Percentiles rank a stretch among this genome's conserved stretches.
phyloP scores from a whole-genome alignment of 2,888 invertebrate species.

The Nemotelus nigrinus region DNA sequence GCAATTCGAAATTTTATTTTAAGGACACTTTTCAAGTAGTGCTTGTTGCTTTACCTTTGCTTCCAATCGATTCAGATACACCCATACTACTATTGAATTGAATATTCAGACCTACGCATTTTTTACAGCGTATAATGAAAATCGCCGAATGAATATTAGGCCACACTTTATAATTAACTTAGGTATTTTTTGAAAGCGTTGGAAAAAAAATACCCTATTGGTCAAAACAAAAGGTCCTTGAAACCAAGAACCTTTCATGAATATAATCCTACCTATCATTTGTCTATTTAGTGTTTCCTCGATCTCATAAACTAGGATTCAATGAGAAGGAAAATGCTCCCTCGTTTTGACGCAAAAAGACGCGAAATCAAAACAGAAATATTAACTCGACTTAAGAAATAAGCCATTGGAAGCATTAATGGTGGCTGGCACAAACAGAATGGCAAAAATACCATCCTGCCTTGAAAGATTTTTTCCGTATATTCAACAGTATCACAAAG shows the following conservation, averaged over 20 bases:
- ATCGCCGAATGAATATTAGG: too few relatives aligned
- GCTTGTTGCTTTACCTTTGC: too few relatives aligned
- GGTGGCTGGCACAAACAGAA: constrained; percentile 12
- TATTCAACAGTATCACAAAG: constrained; percentile 32
- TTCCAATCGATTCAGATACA: too few relatives aligned
- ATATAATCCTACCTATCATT: constrained; percentile 28
- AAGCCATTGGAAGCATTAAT: constrained; percentile 31
- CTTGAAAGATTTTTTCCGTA: constrained; percentile 30
- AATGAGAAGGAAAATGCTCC: constrained; percentile 47
- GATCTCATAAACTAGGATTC: constrained; percentile 40
- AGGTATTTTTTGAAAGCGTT: too few relatives aligned
- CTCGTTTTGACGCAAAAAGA: constrained; percentile 44
- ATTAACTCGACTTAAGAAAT: constrained; percentile 41
- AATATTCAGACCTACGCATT: too few relatives aligned
- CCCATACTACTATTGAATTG: too few relatives aligned
- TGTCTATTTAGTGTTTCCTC: constrained; percentile 14
- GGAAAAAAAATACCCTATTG: background rate
- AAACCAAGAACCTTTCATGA: constrained; percentile 26
- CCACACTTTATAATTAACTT: too few relatives aligned
- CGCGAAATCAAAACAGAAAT: constrained; percentile 49
- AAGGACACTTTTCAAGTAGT: background rate
- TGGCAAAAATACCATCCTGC: constrained; percentile 9
- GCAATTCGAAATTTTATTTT: constrained; percentile 19
- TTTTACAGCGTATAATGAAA: too few relatives aligned
- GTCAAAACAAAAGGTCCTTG: constrained; percentile 3